Percentiles rank a stretch among this genome's conserved stretches.
phyloP scores from a whole-genome alignment of 2,113 vertebrate species.

The Sapayoa aenigma region DNA sequence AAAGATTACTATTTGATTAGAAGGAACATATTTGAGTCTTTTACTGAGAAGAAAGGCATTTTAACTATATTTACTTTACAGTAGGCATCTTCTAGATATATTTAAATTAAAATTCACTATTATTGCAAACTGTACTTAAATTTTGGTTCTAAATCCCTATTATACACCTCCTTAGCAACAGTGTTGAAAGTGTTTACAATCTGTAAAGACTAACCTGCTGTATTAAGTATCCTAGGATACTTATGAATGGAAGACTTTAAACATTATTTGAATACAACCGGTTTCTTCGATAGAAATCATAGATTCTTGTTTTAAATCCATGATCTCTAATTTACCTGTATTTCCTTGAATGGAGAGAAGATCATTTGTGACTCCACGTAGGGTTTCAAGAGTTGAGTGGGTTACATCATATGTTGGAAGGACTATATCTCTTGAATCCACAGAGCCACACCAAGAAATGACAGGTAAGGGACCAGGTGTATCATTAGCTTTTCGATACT shows the following conservation, averaged over 20 bases:
- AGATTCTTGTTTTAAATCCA: not conserved
- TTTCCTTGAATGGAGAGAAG: constrained; percentile 93
- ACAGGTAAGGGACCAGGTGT: constrained; percentile 82
- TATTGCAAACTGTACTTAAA: not conserved
- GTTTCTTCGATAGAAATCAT: not conserved
- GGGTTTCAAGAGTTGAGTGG: constrained; percentile 89
- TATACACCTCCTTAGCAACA: not conserved
- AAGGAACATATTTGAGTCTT: not conserved
- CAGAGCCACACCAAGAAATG: constrained; percentile 92
- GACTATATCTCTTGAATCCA: constrained; percentile 85
- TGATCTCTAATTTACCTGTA: constrained; percentile 76
- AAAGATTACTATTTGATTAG: not conserved
- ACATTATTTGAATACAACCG: not conserved
- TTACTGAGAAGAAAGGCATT: not conserved
- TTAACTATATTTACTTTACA: not conserved
- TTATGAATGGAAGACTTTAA: not conserved
- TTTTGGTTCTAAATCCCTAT: not conserved
- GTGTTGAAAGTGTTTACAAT: not conserved
- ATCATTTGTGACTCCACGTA: constrained; percentile 90
- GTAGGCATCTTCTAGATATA: not conserved
- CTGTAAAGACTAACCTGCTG: not conserved
- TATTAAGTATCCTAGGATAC: not conserved
- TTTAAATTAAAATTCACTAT: not conserved
- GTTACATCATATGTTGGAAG: constrained; percentile 92
- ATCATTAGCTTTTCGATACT: constrained; percentile 75